Conservation (phyloP, 2,113 vertebrate species). For the Tylochromis polylepis region DNA sequence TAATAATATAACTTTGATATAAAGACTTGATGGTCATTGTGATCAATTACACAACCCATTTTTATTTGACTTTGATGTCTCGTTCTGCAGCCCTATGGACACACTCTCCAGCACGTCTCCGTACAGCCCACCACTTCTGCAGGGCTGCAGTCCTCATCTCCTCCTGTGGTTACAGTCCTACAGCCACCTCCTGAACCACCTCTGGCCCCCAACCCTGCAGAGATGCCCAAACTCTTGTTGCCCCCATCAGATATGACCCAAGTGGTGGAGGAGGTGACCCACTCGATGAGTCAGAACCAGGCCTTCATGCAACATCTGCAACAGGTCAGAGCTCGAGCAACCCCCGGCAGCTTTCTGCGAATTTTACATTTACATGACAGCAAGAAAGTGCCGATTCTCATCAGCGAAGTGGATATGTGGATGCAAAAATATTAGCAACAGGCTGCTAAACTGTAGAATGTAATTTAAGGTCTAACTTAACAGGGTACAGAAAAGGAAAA, state of each 20-base stretch:
- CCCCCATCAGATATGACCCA: conserved; percentile 51
- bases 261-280: conserved; percentile 49
- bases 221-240: conserved; percentile 55
- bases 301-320: conserved; percentile 67
- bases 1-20: not conserved
- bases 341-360: not conserved
- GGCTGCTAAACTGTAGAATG: not conserved
- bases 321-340: conserved; percentile 50
- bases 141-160: conserved; percentile 40
- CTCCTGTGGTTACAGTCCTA: conserved; percentile 55
- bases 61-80: not conserved
- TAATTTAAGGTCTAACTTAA: not conserved
- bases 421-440: not conserved
- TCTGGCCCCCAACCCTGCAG: conserved; percentile 28
- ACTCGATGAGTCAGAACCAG: conserved; percentile 56
- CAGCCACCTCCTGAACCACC: conserved; percentile 48
- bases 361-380: not conserved
- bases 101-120: conserved; percentile 51
- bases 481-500: not conserved
- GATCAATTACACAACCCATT: not conserved
- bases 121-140: conserved; percentile 28
- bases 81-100: conserved; percentile 46
- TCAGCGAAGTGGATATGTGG: not conserved
- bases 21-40: not conserved
- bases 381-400: not conserved